phyloP scores from a whole-genome alignment of 2,888 invertebrate genomes.

The Meliscaeva auricollis region DNA sequence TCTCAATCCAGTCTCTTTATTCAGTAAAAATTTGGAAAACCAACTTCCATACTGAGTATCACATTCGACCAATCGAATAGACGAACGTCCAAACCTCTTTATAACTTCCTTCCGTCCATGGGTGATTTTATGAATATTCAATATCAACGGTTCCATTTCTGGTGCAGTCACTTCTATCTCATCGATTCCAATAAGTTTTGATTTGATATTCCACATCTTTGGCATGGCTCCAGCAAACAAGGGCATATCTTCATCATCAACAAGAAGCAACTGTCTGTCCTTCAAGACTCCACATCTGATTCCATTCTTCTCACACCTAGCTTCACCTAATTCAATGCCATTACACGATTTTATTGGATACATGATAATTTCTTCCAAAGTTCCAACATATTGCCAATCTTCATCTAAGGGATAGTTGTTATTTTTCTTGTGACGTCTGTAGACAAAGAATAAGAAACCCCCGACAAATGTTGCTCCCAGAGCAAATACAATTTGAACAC shows the following conservation, averaged over 20 bases:
- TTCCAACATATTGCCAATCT: slow-evolving; percentile 64
- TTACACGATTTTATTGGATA: slow-evolving; percentile 68
- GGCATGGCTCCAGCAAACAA: slow-evolving; percentile 45
- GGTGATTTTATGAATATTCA: slow-evolving; percentile 83
- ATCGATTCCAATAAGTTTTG: slow-evolving; percentile 76
- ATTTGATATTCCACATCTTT: slow-evolving; percentile 59
- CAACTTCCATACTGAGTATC: slow-evolving; percentile 90
- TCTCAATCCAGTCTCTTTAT: slow-evolving; percentile 85
- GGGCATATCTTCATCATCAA: slow-evolving; percentile 32
- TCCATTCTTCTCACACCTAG: slow-evolving; percentile 46
- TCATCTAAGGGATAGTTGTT: slow-evolving; percentile 52
- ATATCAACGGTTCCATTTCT: slow-evolving; percentile 85
- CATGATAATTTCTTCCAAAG: slow-evolving; percentile 60
- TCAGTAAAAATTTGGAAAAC: slow-evolving; percentile 86
- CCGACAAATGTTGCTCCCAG: slow-evolving; percentile 38
- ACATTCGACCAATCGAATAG: slow-evolving; percentile 89
- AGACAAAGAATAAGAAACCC: slow-evolving; percentile 17
- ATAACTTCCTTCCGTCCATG: slow-evolving; percentile 79
- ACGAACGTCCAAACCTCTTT: slow-evolving; percentile 82
- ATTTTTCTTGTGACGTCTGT: slow-evolving; percentile 13
- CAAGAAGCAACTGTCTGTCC: slow-evolving; percentile 49
- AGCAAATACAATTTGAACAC: slow-evolving; percentile 26
- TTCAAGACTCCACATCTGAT: slow-evolving; percentile 18
- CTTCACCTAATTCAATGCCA: slow-evolving; percentile 52
- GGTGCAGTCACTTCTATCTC: slow-evolving; percentile 85